Evolutionary conservation across 2,113 vertebrate genomes (phyloP), one percentile per base, ranked within the genome.

Genomic region (Connochaetes taurinus): DNA sequence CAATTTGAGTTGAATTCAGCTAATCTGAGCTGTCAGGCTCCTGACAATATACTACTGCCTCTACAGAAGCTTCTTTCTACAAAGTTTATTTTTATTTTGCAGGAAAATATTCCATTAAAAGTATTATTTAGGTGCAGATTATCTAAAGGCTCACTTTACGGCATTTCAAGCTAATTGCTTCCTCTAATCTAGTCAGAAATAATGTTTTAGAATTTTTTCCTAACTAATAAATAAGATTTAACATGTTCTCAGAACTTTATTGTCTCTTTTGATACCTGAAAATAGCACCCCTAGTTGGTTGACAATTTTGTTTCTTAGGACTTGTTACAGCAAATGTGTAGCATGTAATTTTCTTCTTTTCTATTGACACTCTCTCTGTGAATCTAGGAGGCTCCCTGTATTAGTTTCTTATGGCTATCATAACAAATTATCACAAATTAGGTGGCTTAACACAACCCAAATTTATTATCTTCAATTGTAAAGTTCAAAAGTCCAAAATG

Each of bases 11-110:
- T 91, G 53, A 86, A 91, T 91, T 95, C n/a, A 76, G n/a, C 76
- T 96, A 85, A 93, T 97, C 47, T 91, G 55, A 97, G 76, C 36
- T 67, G 12, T 58, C 80, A 93, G 16, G 21, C 27, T 82, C 47
- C n/a, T 5, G 45, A 47, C 2, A 47, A 43, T 64, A 52, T 82
- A 81, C 23, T 86, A 14, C 7, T 64, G 12, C 31, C 55, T 86
- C 31, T 95, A 62, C 7, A 89, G 95, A 92, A 94, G 25, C 15
- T 92, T 33, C 71, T 96, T 53, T 53, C 43, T 62, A 78, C 27
- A 87, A 53, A 67, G 16, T 71, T 94, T 86, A 5, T n/a, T 43
- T 90, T 97, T 47, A 33, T 55, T 40, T 94, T 95, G 6, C 19
- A 82, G 10, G 33, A 71, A 92, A 95, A 90, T 84, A 2, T 47